Percentiles rank a stretch among this genome's conserved stretches.
phyloP scores from a whole-genome alignment of 2,113 vertebrate genomes.

The Hypocryptadius cinnamomeus region DNA sequence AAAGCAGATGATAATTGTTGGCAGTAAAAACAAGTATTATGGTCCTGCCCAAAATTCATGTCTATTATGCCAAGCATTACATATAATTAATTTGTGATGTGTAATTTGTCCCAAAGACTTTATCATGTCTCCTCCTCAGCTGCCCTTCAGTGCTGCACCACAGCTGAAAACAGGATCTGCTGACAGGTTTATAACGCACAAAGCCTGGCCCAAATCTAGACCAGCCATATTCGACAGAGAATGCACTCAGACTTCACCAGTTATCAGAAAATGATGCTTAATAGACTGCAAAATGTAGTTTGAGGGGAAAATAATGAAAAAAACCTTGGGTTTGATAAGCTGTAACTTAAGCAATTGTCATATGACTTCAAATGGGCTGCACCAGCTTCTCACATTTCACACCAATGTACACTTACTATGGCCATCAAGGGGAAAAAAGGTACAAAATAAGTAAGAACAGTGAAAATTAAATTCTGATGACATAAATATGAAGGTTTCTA shows the following conservation, averaged over 20 bases:
- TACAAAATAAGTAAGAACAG: neutral
- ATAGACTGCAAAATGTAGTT: neutral
- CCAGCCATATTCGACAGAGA: neutral
- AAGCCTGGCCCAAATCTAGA: neutral
- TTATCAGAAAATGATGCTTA: neutral
- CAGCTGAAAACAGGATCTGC: neutral
- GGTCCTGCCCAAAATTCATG: neutral
- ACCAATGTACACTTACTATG: neutral
- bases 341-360: neutral
- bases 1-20: constrained; percentile 19
- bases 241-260: neutral
- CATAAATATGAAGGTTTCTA: neutral
- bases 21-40: neutral
- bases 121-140: neutral
- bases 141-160: neutral
- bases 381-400: neutral
- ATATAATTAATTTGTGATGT: constrained; percentile 31
- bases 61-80: constrained; percentile 6
- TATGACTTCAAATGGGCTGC: neutral
- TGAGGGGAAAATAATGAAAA: neutral
- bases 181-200: neutral
- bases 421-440: neutral
- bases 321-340: neutral
- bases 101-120: constrained; percentile 5
- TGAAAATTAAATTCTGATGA: neutral